Conservation (phyloP, 2,113 vertebrate species). For the Pomatostomus ruficeps region DNA sequence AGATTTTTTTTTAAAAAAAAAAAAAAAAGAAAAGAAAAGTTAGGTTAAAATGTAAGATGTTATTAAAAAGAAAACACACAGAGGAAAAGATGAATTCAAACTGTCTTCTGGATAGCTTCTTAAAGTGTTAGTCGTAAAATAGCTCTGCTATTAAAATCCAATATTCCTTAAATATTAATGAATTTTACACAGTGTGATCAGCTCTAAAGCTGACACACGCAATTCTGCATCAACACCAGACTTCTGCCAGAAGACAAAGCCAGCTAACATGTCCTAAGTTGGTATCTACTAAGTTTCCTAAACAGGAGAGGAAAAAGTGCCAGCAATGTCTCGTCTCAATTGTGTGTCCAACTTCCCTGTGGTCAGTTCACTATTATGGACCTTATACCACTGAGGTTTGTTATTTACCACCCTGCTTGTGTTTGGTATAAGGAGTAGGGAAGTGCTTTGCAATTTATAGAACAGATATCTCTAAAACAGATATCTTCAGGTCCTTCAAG, state of each 20-base stretch:
- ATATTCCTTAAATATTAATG: not conserved
- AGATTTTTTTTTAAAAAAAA: no score
- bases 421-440: not conserved
- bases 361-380: not conserved
- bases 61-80: not conserved
- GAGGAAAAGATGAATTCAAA: not conserved
- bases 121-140: not conserved
- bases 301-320: not conserved
- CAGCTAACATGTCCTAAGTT: accelerated
- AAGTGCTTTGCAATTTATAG: not conserved
- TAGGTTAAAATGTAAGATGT: not conserved
- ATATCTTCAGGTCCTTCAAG: not conserved
- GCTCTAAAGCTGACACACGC: not conserved
- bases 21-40: no score
- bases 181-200: not conserved
- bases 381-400: not conserved
- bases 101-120: not conserved
- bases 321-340: not conserved
- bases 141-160: not conserved
- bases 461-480: not conserved
- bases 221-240: not conserved
- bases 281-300: not conserved
- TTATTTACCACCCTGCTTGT: not conserved
- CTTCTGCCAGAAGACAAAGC: not conserved
- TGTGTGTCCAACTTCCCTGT: not conserved